phyloP scores from a whole-genome alignment of 2,888 invertebrate genomes.

The Cactoblastis cactorum region DNA sequence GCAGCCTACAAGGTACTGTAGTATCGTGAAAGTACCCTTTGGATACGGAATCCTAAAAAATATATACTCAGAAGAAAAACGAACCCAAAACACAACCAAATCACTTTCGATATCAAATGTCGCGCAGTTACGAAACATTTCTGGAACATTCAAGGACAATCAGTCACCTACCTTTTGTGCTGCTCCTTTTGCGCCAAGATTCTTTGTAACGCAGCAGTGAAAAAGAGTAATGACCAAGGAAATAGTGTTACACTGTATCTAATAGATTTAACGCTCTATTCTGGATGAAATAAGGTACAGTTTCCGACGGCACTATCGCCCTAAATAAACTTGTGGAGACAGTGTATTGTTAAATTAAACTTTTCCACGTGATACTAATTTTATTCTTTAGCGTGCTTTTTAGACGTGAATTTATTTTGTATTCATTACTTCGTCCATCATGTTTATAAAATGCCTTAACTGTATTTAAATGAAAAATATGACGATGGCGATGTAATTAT shows the following conservation, averaged over 20 bases:
- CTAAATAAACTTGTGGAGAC: constrained; percentile 40
- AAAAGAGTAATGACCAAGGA: constrained; percentile 51
- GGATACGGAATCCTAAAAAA: too few relatives aligned
- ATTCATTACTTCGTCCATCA: background rate
- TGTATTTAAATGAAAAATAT: too few relatives aligned
- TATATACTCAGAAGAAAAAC: too few relatives aligned
- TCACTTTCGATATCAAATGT: constrained; percentile 19
- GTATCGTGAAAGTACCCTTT: too few relatives aligned
- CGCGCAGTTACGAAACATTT: constrained; percentile 25
- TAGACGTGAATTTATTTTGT: background rate
- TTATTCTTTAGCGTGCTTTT: background rate
- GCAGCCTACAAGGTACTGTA: too few relatives aligned
- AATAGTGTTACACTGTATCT: constrained; percentile 39
- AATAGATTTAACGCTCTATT: constrained; percentile 28
- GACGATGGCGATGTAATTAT: too few relatives aligned
- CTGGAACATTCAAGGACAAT: constrained; percentile 35
- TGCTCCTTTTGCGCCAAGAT: constrained; percentile 35
- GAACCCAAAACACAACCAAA: background rate
- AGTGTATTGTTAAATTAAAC: constrained; percentile 30
- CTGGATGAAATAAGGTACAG: constrained; percentile 25
- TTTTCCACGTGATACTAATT: constrained; percentile 13
- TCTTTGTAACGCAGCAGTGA: constrained; percentile 40
- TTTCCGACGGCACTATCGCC: constrained; percentile 29
- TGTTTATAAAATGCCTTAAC: too few relatives aligned
- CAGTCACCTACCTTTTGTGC: constrained; percentile 43